Evolutionary conservation across 1,140 invertebrate genomes (phyloP), one percentile per base, ranked within the genome.

Genomic region (Drosophila sturtevanti): DNA sequence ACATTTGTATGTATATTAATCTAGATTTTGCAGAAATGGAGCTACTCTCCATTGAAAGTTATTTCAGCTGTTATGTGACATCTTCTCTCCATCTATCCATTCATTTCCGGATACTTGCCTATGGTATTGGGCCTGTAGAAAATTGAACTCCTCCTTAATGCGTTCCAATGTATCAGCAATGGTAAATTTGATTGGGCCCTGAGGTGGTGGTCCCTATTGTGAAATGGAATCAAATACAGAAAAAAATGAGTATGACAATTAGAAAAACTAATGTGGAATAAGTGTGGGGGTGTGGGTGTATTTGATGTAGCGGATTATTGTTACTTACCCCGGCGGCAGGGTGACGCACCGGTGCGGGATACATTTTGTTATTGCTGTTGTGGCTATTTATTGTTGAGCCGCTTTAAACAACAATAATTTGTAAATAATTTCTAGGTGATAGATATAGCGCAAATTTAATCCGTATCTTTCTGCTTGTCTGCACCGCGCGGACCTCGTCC

Each of bases 111-210:
- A 66, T 92, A 96, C 96, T 98, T 93, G 99, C 98, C 97, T 98
- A 94, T 99, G 98, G 94, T 98, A 98, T 94, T 99, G 98, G 72
- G 97, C 97, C 93, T 99, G 98, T 72, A 99, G 94, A 93, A 99
- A 99, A 94, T 98, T 98, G 93, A 99, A 99, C 94, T 99, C 98
- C 93, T 99, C 98, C 94, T 99, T 99, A 91, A 99, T 99, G 90
- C 98, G 95, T 93, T 99, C 98, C 93, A 98, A 97, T 84, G 97
- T 98, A 93, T 99, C 98, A 48, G 96, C 95, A 90, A 99, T 96
- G 68, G 98, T 99, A 93, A 99, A 99, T 93, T 99, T 99, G 92
- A 99, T 93, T 93, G 97, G 95, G 94, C 97, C 93, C 93, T 96
- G 96, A 91, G 97, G 96, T 90, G 97, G 97, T 90, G 97, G 97